These are phyloP conservation scores for Caranx melampygus DNA, from an alignment of 2,113 vertebrate species.

Conservation along the genomic window DNA sequence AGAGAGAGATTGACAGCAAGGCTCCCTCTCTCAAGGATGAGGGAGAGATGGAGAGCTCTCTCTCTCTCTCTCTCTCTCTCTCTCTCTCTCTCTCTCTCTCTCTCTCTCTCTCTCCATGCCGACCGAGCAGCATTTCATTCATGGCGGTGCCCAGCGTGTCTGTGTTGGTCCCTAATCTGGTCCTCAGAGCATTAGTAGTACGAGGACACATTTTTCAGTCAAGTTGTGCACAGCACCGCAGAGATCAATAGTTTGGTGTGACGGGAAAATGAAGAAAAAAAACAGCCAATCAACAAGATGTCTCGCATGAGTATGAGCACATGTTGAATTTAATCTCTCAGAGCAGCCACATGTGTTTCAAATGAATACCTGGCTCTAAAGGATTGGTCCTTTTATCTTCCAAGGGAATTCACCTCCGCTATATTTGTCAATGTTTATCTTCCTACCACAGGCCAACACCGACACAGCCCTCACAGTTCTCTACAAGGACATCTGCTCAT, in stretches of 20 bases:
- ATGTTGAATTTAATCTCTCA: constrained; percentile 18
- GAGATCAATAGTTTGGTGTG: constrained; percentile 9
- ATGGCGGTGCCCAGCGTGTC: constrained; percentile 5
- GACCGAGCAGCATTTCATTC: constrained; percentile 47
- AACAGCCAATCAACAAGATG: constrained; percentile 21
- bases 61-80: constrained; percentile 1
- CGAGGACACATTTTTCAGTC: constrained; percentile 20
- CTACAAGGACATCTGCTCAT: no score
- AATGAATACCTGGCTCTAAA: background rate
- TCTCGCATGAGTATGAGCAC: background rate
- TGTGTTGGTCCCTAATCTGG: constrained; percentile 5
- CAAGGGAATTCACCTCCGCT: no score
- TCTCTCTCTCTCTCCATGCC: constrained; percentile 35
- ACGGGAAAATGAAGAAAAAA: constrained; percentile 9
- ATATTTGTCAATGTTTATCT: no score
- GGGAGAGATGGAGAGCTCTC: constrained; percentile 40
- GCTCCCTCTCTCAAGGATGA: constrained; percentile 38
- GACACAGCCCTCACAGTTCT: no score
- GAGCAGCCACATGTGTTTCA: background rate
- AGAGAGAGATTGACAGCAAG: constrained; percentile 45
- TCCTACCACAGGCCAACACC: no score
- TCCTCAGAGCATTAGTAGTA: constrained; percentile 5
- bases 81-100: constrained; percentile 47
- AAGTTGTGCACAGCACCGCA: constrained; percentile 15
- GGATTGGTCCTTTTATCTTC: no score